Conservation (phyloP, 2,113 vertebrate genomes). For the Tursiops truncatus region DNA sequence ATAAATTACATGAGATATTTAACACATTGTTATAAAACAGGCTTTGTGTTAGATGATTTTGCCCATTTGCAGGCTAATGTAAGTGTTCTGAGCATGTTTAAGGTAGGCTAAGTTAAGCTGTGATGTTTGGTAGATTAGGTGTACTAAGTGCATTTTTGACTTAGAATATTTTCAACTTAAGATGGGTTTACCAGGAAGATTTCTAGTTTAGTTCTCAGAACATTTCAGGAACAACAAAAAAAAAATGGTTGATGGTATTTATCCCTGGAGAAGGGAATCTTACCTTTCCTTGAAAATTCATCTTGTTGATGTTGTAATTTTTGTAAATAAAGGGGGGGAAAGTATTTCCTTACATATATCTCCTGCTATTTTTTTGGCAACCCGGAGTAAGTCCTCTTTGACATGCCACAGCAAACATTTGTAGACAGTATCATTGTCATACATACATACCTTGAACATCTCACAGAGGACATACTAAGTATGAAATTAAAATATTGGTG, state of each 20-base stretch:
- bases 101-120: neutral
- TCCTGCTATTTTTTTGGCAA: neutral
- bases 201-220: neutral
- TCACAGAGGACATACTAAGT: neutral
- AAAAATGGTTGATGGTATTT: constrained; percentile 20
- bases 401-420: neutral
- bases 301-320: neutral
- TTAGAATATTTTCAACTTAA: neutral
- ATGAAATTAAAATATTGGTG: neutral
- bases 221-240: neutral
- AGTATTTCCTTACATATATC: neutral
- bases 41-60: neutral
- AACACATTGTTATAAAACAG: neutral
- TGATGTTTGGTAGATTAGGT: neutral
- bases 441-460: neutral
- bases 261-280: neutral
- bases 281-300: neutral
- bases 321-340: neutral
- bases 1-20: neutral
- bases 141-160: neutral
- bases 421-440: neutral
- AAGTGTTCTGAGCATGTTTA: neutral
- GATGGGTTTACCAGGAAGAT: neutral
- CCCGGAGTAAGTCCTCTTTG: neutral
- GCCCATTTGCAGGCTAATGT: neutral